Evolutionary conservation across 2,888 invertebrate species (phyloP).

Genomic region (Dynastes tityus): DNA sequence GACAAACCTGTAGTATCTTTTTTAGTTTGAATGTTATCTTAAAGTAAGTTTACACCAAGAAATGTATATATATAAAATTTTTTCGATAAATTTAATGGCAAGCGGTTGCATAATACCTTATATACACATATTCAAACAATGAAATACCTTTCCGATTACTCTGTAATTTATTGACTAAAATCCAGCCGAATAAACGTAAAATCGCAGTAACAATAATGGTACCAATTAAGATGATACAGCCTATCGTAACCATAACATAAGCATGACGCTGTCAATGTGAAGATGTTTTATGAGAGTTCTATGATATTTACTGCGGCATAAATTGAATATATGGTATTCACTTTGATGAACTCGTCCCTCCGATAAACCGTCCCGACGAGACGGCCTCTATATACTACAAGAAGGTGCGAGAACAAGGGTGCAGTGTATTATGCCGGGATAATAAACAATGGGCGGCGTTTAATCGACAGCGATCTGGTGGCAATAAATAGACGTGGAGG

Average conservation of each 20-base stretch:
- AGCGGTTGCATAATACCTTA: too few species aligned
- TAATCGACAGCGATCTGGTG: constrained; percentile 59
- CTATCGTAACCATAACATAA: constrained; percentile 5
- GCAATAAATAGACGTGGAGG: constrained; percentile 59
- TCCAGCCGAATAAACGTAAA: background rate
- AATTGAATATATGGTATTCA: constrained; percentile 28
- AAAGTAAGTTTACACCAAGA: too few species aligned
- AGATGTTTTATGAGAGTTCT: constrained; percentile 19
- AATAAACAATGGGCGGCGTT: constrained; percentile 59
- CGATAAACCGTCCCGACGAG: constrained; percentile 28
- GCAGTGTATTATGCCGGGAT: constrained; percentile 51
- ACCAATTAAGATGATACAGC: background rate
- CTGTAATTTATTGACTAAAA: background rate
- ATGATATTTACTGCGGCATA: constrained; percentile 28
- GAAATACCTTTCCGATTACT: too few species aligned
- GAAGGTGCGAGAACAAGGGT: constrained; percentile 51
- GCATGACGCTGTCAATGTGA: constrained; percentile 21
- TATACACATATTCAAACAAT: too few species aligned
- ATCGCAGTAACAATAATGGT: constrained; percentile 8
- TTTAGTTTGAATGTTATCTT: too few species aligned
- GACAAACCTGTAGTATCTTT: too few species aligned
- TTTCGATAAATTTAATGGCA: too few species aligned
- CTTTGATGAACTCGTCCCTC: constrained; percentile 55
- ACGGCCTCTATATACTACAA: constrained; percentile 15
- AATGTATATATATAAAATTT: too few species aligned